Conservation (phyloP, 2,888 invertebrate genomes). For the Eupithecia pulchellata region DNA sequence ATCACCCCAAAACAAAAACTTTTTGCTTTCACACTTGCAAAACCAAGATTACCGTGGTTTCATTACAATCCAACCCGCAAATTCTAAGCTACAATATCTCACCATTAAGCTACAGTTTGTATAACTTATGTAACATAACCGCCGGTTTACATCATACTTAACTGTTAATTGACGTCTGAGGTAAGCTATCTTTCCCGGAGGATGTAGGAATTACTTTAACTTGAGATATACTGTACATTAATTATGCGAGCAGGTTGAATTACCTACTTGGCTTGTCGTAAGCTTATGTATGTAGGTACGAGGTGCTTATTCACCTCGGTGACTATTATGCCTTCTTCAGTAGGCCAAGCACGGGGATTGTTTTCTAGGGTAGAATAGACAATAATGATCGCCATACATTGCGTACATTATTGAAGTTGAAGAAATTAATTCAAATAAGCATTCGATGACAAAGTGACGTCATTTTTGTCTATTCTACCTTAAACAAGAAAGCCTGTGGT, state of each 20-base stretch:
- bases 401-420: too few relatives aligned
- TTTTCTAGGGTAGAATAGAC: too few relatives aligned
- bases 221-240: slow-evolving; percentile 13
- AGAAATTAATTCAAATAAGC: too few relatives aligned
- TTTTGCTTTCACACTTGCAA: background rate
- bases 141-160: slow-evolving; percentile 37
- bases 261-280: background rate
- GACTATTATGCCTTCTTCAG: too few relatives aligned
- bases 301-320: too few relatives aligned
- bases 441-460: too few relatives aligned
- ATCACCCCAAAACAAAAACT: background rate
- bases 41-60: background rate
- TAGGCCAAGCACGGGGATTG: too few relatives aligned
- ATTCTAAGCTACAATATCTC: slow-evolving; percentile 4
- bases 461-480: too few relatives aligned
- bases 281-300: background rate
- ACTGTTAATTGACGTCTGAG: slow-evolving; percentile 43
- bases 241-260: slow-evolving; percentile 6
- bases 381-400: too few relatives aligned
- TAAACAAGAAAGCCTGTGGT: too few relatives aligned
- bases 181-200: slow-evolving; percentile 26
- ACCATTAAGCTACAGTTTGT: slow-evolving; percentile 20
- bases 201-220: slow-evolving; percentile 7
- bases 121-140: slow-evolving; percentile 34
- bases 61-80: slow-evolving; percentile 1